These are phyloP conservation scores for Protonemura montana DNA, from an alignment of 2,888 invertebrate genomes.

Conservation along the genomic window DNA sequence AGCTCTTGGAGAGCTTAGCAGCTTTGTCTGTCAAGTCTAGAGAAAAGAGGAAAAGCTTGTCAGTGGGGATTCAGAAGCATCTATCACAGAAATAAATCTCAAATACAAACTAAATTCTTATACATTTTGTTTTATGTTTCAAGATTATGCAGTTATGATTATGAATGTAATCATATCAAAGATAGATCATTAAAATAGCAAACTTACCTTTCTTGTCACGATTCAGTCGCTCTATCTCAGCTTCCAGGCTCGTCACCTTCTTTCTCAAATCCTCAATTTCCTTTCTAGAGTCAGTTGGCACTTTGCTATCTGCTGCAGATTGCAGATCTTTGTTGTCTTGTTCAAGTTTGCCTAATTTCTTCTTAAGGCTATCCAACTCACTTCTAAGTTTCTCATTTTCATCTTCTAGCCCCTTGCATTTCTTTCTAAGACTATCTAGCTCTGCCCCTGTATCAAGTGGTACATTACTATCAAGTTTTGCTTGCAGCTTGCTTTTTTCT, in stretches of 20 bases:
- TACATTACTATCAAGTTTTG: neutral
- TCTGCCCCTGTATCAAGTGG: too few relatives aligned
- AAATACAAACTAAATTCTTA: neutral
- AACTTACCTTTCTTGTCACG: slow-evolving; percentile 33
- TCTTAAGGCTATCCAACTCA: too few relatives aligned
- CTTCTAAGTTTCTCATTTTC: slow-evolving; percentile 14
- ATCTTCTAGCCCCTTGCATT: slow-evolving; percentile 23
- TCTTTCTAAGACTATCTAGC: slow-evolving; percentile 10
- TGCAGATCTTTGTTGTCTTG: neutral
- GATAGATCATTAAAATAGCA: too few relatives aligned
- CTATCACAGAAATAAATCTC: neutral
- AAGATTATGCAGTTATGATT: too few relatives aligned
- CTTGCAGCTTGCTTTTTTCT: too few relatives aligned
- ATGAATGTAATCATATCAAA: too few relatives aligned
- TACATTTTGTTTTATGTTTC: too few relatives aligned
- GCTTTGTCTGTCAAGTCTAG: neutral
- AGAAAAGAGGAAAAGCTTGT: too few relatives aligned
- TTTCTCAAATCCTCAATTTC: slow-evolving; percentile 12
- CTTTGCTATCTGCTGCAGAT: neutral
- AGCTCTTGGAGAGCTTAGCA: neutral
- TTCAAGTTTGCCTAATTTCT: neutral
- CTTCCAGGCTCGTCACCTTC: slow-evolving; percentile 23
- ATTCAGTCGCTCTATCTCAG: slow-evolving; percentile 10
- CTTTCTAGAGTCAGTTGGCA: neutral
- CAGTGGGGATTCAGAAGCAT: too few relatives aligned